Evolutionary conservation across 1,140 invertebrate genomes (phyloP).

Genomic region (Orius laevigatus): DNA sequence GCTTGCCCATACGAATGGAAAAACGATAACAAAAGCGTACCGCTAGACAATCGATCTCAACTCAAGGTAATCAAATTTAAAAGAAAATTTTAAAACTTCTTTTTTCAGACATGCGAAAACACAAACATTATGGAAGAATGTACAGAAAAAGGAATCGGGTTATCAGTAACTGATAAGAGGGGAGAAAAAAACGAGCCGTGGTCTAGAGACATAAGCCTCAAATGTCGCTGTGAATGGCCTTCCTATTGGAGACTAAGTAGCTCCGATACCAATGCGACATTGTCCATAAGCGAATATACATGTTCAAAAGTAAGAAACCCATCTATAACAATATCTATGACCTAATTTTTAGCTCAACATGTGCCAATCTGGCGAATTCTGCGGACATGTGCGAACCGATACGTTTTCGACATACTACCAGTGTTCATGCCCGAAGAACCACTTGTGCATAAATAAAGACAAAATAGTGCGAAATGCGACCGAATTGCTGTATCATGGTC

Average conservation of each 20-base stretch:
- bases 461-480: slow-evolving; percentile 28
- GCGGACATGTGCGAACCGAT: slow-evolving; percentile 31
- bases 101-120: slow-evolving; percentile 25
- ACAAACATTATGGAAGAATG: slow-evolving; percentile 16
- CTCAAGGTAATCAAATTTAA: slow-evolving; percentile 29
- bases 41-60: slow-evolving; percentile 33
- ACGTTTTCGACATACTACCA: slow-evolving; percentile 41
- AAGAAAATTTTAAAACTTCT: slow-evolving; percentile 14
- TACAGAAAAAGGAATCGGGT: slow-evolving; percentile 15
- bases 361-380: slow-evolving; percentile 31
- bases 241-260: slow-evolving; percentile 16
- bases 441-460: slow-evolving; percentile 38
- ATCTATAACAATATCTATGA: no score
- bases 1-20: slow-evolving; percentile 31
- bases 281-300: slow-evolving; percentile 8
- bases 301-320: slow-evolving; percentile 16
- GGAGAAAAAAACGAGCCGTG: slow-evolving; percentile 18
- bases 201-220: slow-evolving; percentile 4
- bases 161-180: slow-evolving; percentile 17
- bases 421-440: slow-evolving; percentile 39
- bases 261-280: slow-evolving; percentile 9
- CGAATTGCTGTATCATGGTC: slow-evolving; percentile 38
- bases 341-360: slow-evolving; percentile 27
- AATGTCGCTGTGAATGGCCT: slow-evolving; percentile 17
- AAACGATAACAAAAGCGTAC: slow-evolving; percentile 26